Conservation (phyloP, 2,797 vertebrate species). For the Lindbergichthys nudifrons region DNA sequence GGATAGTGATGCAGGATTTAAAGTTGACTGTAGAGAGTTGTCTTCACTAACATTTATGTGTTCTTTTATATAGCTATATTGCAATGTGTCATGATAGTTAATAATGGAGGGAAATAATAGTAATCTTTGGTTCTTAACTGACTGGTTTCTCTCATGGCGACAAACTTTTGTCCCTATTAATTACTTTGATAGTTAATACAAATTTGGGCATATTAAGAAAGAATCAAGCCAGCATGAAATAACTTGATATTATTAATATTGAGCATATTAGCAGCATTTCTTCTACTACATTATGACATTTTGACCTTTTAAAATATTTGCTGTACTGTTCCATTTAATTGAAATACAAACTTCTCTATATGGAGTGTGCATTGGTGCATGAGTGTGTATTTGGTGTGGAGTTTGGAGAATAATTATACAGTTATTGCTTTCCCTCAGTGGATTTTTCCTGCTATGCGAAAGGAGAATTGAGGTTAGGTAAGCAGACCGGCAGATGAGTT, state of each 20-base stretch:
- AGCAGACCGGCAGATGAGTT: slow-evolving; percentile 18
- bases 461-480: background rate
- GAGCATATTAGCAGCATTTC: slow-evolving; percentile 44
- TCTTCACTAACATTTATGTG: background rate
- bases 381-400: slow-evolving; percentile 21
- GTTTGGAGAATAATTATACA: slow-evolving; percentile 11
- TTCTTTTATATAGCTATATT: background rate
- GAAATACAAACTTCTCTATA: slow-evolving; percentile 16
- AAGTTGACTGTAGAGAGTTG: background rate
- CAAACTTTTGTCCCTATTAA: slow-evolving; percentile 22
- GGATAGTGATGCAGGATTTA: slow-evolving; percentile 5
- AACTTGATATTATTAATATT: slow-evolving; percentile 49
- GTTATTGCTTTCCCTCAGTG: background rate
- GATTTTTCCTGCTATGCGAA: slow-evolving; percentile 14
- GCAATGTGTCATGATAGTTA: background rate
- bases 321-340: slow-evolving; percentile 24
- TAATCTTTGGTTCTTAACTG: background rate
- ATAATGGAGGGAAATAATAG: background rate
- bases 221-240: slow-evolving; percentile 55
- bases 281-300: slow-evolving; percentile 40
- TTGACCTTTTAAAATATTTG: slow-evolving; percentile 40
- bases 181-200: slow-evolving; percentile 47
- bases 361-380: slow-evolving; percentile 9
- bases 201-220: slow-evolving; percentile 43
- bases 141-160: background rate